Percentiles rank a stretch among this genome's conserved stretches.
Evolutionary conservation across 2,888 invertebrate genomes (phyloP).

Genomic region (Craniophora ligustri): DNA sequence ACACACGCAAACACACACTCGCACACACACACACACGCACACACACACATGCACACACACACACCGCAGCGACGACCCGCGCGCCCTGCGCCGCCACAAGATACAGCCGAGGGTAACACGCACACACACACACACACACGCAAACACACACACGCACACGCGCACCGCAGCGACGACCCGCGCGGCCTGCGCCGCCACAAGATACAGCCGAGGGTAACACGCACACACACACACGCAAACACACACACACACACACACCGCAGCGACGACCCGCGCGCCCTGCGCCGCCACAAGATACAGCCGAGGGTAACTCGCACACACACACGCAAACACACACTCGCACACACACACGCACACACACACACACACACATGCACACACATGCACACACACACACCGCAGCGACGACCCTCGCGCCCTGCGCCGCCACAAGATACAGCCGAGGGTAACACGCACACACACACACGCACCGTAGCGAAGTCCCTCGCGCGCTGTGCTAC

Average conservation of each 20-base stretch:
- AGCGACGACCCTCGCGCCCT: slow-evolving; percentile 92
- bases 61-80: slow-evolving; percentile 92
- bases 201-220: slow-evolving; percentile 82
- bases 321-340: no score
- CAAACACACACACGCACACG: no score
- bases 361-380: no score
- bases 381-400: slow-evolving; percentile 93
- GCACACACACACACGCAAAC: not conserved
- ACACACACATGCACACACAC: slow-evolving; percentile 94
- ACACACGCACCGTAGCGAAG: slow-evolving; percentile 91
- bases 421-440: slow-evolving; percentile 89
- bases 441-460: slow-evolving; percentile 63
- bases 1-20: no score
- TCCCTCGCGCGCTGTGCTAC: slow-evolving; percentile 91
- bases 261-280: no score
- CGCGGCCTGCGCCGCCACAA: slow-evolving; percentile 90
- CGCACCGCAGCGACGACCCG: slow-evolving; percentile 93
- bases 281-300: no score
- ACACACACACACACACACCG: no score
- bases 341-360: no score
- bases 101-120: slow-evolving; percentile 83
- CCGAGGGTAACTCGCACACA: no score
- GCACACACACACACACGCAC: no score
- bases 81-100: slow-evolving; percentile 90
- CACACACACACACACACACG: not conserved